Base-by-base conservation (phyloP, 2,113 vertebrate species). In the Xiphophorus maculatus region DNA sequence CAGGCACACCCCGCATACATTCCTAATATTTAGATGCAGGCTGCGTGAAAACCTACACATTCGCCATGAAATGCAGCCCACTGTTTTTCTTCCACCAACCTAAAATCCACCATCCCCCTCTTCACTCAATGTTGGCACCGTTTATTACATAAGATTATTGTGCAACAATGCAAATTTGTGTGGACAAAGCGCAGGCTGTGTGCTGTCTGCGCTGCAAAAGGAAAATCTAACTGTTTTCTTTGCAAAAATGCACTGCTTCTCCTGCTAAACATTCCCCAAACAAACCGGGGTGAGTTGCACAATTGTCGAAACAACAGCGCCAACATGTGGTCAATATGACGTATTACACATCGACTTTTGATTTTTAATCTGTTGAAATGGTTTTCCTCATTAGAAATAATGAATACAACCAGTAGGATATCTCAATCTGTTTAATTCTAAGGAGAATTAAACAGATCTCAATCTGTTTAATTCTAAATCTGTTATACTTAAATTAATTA, bases 271-370 rank as follows among this genome's bases (percentile, higher is more conserved):
- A 37, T 73, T 76, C 40, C 66, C 61, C 30, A 67, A 77, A 80
- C 66, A 40, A 79, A 42, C 51, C 51, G 71, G 19, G 15, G 22
- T 30, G 66, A 32, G n/a, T 4, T 37, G 48, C n/a, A 7, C 17
- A 19, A 84, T 90, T 87, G 85, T 14, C 40, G 44, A 54, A 71
- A 70, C 88, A 89, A 78, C 82, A 91, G 81, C 79, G 27, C 89
- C 83, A 28, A 35, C 91, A 2, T 73, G 44, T 90, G 92, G 89
- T 76, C 66, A 68, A 0, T 0, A 3, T 10, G 0, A 2, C 66
- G 58, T 25, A 42, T 37, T 5, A 22, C 58, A 58, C 2, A 19
- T 27, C 5, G 7, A 14, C 17, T 28, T 44, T 22, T 14, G 1
- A 13, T 27, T 61, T 27, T 9, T 14, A 28, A 5, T 27, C 29